Base-by-base conservation (phyloP, 2,113 vertebrate species). In the Bubalus kerabau region DNA sequence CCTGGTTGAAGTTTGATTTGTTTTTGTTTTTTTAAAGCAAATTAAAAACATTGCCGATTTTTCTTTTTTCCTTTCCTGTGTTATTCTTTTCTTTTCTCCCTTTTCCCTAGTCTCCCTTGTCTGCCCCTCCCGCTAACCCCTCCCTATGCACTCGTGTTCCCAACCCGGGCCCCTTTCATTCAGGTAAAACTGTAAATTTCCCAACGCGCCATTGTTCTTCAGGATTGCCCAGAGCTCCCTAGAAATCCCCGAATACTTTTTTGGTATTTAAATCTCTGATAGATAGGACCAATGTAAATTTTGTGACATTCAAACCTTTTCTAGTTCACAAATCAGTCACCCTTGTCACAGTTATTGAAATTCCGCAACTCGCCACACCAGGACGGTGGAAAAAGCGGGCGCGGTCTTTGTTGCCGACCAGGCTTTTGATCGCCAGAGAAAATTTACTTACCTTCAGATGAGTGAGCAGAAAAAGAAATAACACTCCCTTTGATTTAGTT, bases 381-480 rank as follows among this genome's bases (percentile, higher is more conserved):
- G 99, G 99, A 99, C 98, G 98, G 98, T 99, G 98, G 98, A 99
- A 99, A 99, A 99, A 99, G 98, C 99, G 99, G 99, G 99, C 99
- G 98, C 99, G 98, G 99, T 98, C 99, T 99, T 99, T 99, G 99
- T 99, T 99, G 98, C 98, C 98, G 99, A 99, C 98, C 99, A 99
- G 98, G 99, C 99, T 99, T 99, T 99, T 99, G 99, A 99, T 99
- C 99, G 99, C 99, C 99, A 99, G 98, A 98, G 99, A 99, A 99
- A 99, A 99, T 99, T 99, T 99, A 99, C 99, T 99, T 99, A 99
- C 99, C 99, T 99, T 99, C 99, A 99, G 99, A 99, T 99, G 99
- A 99, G 99, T 99, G 99, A 99, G 98, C 99, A 99, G 99, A 99
- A 99, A 99, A 99, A 99, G 99, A 99, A 99, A 99, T 99, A 99